Base-by-base conservation (phyloP, 2,888 invertebrate species). In the Pasiphila rectangulata region DNA sequence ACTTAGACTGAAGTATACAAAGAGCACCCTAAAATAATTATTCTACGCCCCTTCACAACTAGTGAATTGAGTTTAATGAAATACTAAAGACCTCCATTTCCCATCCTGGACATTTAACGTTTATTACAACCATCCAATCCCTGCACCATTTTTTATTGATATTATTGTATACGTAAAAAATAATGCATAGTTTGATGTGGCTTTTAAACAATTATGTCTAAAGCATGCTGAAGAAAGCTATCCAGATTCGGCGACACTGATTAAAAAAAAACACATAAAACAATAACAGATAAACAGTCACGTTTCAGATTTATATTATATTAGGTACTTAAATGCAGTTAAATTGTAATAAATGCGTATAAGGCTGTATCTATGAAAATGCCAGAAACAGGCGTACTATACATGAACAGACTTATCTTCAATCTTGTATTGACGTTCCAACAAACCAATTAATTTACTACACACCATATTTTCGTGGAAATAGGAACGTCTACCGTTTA, bases 11-110 rank as follows among this genome's bases (percentile, higher is more conserved):
- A 62, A 67, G 71, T 72, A 76, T 74, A 75, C 69, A 69, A 70
- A 69, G 72, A 73, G 73, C 76, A 78, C 77, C 32, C 73, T 73
- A 73, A 70, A 61, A 65, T 62, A 62, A 58, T 63, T 43, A 25
- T 34, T 49, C 41, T 30, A 49, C 54, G 55, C 58, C 57, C 49
- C 34, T 9, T 45, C 49, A 51, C 38, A 15, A 35, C 9, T 5
- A 29, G 7, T 37, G 7, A 30, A 29, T 40, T 32, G 5, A 9
- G 27, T 30, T n/a, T 13, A 30, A 13, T 32, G 3, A 15, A 29
- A 24, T 23, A 25, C 34, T 17, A 19, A 16, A 12, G 16, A 40
- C 23, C 29, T n/a, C n/a, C n/a, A n/a, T n/a, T n/a, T n/a, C n/a
- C n/a, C n/a, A n/a, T n/a, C n/a, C n/a, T n/a, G n/a, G n/a, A n/a